phyloP scores from a whole-genome alignment of 2,888 invertebrate species.

The Macropis europaea region DNA sequence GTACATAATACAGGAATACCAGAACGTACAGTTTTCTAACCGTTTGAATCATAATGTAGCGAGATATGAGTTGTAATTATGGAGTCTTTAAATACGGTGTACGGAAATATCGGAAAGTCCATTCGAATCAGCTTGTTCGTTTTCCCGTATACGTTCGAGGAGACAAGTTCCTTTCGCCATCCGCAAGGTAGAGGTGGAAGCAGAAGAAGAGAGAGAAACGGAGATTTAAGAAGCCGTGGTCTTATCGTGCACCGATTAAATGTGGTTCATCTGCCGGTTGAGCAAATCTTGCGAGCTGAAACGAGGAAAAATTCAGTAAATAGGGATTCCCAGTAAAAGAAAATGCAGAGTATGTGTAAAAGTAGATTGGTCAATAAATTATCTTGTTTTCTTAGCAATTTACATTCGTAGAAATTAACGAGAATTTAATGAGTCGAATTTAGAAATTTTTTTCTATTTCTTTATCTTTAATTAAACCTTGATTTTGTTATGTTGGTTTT shows the following conservation, averaged over 20 bases:
- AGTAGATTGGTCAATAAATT: no score
- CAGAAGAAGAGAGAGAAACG: slow-evolving; percentile 19
- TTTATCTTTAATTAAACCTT: no score
- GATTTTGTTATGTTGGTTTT: no score
- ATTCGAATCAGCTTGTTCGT: slow-evolving; percentile 1
- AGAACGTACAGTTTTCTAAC: background rate
- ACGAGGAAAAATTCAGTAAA: background rate
- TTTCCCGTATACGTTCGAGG: background rate
- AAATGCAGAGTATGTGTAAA: slow-evolving; percentile 26
- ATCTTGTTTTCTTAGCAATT: no score
- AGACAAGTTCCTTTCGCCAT: slow-evolving; percentile 9
- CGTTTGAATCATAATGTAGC: background rate
- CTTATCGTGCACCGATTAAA: slow-evolving; percentile 35
- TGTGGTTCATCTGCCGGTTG: background rate
- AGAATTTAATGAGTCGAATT: no score
- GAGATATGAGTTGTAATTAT: background rate
- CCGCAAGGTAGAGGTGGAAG: slow-evolving; percentile 3
- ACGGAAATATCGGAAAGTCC: background rate
- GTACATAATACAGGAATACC: no score
- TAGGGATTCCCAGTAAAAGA: background rate
- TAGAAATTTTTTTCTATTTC: no score
- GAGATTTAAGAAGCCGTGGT: slow-evolving; percentile 38
- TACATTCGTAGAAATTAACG: no score
- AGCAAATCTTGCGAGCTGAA: background rate
- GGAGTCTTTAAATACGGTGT: background rate